Percentiles rank a stretch among this genome's conserved stretches.
phyloP scores from a whole-genome alignment of 2,113 vertebrate species.

The Lipophrys pholis region DNA sequence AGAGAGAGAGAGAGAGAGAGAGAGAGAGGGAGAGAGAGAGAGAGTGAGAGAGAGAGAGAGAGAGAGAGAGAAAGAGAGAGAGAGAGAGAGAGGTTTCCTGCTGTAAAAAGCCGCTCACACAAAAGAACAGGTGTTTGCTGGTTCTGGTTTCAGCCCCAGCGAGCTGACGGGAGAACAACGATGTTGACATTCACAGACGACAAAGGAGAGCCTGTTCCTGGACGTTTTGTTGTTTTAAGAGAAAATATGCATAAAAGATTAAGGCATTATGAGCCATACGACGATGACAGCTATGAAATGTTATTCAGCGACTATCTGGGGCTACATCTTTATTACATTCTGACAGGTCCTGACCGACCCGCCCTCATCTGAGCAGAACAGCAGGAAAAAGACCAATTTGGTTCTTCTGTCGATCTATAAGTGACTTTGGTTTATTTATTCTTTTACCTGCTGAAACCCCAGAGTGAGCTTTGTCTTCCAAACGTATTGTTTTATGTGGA shows the following conservation, averaged over 20 bases:
- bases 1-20: constrained; percentile 42
- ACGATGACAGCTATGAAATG: constrained; percentile 70
- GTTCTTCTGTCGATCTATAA: no score
- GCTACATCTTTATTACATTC: constrained; percentile 57
- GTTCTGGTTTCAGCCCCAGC: constrained; percentile 81
- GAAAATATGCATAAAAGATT: constrained; percentile 75
- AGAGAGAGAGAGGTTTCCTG: constrained; percentile 64
- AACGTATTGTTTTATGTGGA: constrained; percentile 37
- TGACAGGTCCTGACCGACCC: no score
- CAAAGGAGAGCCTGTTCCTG: constrained; percentile 79
- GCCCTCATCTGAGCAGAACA: no score
- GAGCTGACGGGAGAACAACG: constrained; percentile 75
- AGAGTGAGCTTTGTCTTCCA: constrained; percentile 23
- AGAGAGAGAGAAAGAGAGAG: constrained; percentile 36
- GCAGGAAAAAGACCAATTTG: constrained; percentile 1
- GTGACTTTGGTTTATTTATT: no score
- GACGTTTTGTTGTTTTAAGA: constrained; percentile 74
- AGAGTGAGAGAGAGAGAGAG: constrained; percentile 22
- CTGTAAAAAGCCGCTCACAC: constrained; percentile 80
- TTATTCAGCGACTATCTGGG: constrained; percentile 46
- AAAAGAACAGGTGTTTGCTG: constrained; percentile 86
- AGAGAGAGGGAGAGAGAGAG: constrained; percentile 38
- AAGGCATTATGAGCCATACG: constrained; percentile 61
- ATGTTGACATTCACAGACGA: constrained; percentile 81
- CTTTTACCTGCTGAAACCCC: neutral